Conservation (phyloP, 2,113 vertebrate species). For the Ascaphus truei region DNA sequence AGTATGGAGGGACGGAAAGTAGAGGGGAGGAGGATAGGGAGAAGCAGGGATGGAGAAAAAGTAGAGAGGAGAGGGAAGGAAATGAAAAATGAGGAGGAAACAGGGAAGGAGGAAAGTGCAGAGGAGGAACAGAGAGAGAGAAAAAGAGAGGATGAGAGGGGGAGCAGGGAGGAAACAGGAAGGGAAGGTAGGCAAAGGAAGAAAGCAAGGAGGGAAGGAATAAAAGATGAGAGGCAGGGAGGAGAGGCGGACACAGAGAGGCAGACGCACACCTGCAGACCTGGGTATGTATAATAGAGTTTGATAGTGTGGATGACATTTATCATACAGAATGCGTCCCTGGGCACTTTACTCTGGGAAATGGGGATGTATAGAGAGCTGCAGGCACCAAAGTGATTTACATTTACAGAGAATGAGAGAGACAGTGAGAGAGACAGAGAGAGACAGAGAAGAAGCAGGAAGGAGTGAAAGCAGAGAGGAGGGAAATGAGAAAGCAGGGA, state of each 20-base stretch:
- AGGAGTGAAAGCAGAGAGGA: not conserved
- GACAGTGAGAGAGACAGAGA: not conserved
- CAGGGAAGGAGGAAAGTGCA: not conserved
- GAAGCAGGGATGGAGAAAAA: too few relatives aligned
- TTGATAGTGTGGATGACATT: conserved; percentile 18
- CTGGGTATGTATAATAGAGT: conserved; percentile 9
- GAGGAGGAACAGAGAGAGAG: not conserved
- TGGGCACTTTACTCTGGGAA: conserved; percentile 13
- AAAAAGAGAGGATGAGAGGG: not conserved
- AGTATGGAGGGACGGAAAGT: too few relatives aligned
- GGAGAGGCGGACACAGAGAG: not conserved
- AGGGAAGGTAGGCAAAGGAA: not conserved
- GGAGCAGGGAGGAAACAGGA: not conserved
- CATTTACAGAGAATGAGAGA: not conserved
- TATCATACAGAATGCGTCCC: conserved; percentile 23
- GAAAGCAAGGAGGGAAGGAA: not conserved
- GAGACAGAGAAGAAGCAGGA: not conserved
- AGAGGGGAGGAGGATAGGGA: too few relatives aligned
- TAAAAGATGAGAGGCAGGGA: too few relatives aligned
- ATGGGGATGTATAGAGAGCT: conserved; percentile 18
- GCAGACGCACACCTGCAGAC: conserved; percentile 9
- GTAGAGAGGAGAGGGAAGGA: too few relatives aligned
- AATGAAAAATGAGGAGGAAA: too few relatives aligned
- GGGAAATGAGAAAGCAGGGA: not conserved
- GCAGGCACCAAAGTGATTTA: conserved; percentile 14